Base-by-base conservation (phyloP, 1,140 invertebrate genomes). In the Drosophila ogumai region DNA sequence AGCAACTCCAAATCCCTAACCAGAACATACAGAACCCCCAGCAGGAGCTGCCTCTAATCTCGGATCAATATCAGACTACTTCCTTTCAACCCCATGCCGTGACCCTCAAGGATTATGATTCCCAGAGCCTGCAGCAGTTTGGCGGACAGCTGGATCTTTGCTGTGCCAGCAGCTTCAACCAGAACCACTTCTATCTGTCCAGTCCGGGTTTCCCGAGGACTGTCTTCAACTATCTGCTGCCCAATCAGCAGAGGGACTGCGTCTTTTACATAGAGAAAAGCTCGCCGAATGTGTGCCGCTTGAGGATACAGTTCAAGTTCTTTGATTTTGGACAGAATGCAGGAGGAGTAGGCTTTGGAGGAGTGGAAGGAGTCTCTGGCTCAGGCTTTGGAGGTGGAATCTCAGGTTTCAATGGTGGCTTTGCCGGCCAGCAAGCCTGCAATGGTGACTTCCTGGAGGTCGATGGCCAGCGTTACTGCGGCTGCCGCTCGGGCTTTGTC, bases 121-220 rank as follows among this genome's bases (percentile, higher is more conserved):
- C 85, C 3, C 78, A 88, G 43, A 76, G 36, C 12, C 58, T 77
- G 31, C 81, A 84, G 19, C 81, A 86, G 46, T 90, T 80, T 55
- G 79, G 77, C 0, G 68, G 77, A 0, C 44, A 67, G 17, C 64
- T 82, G n/a, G 81, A 86, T 72, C 65, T 81, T 7, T 94, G 94
- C 63, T 94, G 94, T 68, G 71, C 72, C 10, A 91, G 86, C 15
- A 71, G 81, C 17, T 94, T 94, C 56, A 93, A 91, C 8, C 82
- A 92, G 0, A 92, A 91, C 41, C 90, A 92, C 61, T 94, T 95
- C 71, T 82, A 94, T n/a, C 36, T 95, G 0, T 75, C 93, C 5
- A 94, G 93, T 92, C 94, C 94, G 0, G 94, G 93, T 32, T 95
- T 95, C 86, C 94, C 94, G 0, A 87, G 92, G 13, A 92, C 79